These are phyloP conservation scores for Platichthys flesus DNA, from an alignment of 2,113 vertebrate species.

Conservation along the genomic window DNA sequence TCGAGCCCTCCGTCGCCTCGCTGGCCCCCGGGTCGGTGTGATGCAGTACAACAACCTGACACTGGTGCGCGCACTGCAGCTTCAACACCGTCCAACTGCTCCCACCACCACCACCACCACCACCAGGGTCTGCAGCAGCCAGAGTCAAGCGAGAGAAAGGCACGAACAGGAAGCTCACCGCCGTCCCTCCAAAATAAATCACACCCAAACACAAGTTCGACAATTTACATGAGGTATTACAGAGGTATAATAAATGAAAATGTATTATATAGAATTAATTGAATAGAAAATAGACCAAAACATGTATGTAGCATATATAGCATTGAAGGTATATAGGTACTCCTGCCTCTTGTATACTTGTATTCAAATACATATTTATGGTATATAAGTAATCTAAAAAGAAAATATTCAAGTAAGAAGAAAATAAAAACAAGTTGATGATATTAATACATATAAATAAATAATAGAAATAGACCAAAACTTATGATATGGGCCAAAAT, in stretches of 20 bases:
- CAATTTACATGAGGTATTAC: no score
- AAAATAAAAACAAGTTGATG: no score
- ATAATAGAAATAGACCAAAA: no score
- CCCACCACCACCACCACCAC: background rate
- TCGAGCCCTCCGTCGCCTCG: background rate
- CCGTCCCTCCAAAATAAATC: conserved; percentile 49
- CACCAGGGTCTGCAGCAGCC: conserved; percentile 29
- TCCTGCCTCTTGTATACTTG: no score
- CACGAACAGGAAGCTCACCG: conserved; percentile 23
- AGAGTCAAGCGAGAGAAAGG: conserved; percentile 5
- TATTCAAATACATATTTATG: no score
- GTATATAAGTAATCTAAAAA: no score
- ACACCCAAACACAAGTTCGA: background rate
- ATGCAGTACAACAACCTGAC: conserved; percentile 72
- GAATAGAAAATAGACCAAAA: background rate
- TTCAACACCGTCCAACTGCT: conserved; percentile 38
- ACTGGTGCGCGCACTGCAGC: conserved; percentile 76
- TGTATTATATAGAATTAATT: background rate
- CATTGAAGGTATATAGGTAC: no score
- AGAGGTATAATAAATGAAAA: no score
- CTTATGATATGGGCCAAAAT: no score
- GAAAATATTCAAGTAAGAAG: no score
- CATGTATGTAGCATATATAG: no score
- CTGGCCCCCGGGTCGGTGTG: conserved; percentile 21
- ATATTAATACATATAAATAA: no score